Evolutionary conservation across 2,113 vertebrate species (phyloP).

Genomic region (Gavia stellata): DNA sequence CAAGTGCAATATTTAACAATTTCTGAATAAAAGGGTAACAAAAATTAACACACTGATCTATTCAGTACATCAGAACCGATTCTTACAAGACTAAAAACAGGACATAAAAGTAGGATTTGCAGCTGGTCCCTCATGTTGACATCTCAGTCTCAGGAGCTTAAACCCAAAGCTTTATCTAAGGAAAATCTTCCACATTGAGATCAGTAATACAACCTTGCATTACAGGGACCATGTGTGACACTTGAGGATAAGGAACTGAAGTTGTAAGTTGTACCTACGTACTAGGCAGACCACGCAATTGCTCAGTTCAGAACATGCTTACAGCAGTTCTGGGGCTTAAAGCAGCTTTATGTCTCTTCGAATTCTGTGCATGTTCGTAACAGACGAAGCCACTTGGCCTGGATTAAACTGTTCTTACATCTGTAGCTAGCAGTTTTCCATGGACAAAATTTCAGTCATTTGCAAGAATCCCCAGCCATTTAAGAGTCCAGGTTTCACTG

Average conservation of each 20-base stretch:
- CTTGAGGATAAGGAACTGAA: neutral
- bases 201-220: neutral
- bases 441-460: neutral
- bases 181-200: conserved; percentile 8
- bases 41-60: conserved; percentile 58
- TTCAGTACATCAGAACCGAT: conserved; percentile 21
- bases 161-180: neutral
- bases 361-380: conserved; percentile 18
- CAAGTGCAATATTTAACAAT: conserved; percentile 64
- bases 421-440: neutral
- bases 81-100: conserved; percentile 42
- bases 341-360: conserved; percentile 18
- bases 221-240: neutral
- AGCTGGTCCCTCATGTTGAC: conserved; percentile 8
- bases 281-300: neutral
- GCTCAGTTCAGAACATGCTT: neutral
- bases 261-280: neutral
- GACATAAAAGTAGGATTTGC: conserved; percentile 4
- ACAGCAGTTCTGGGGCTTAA: neutral
- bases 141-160: neutral
- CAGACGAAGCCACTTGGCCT: neutral
- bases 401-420: neutral
- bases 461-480: neutral
- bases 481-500: neutral
- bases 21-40: conserved; percentile 60